Percentiles rank a stretch among this genome's conserved stretches.
phyloP scores from a whole-genome alignment of 2,113 vertebrate species.

The Micromys minutus region DNA sequence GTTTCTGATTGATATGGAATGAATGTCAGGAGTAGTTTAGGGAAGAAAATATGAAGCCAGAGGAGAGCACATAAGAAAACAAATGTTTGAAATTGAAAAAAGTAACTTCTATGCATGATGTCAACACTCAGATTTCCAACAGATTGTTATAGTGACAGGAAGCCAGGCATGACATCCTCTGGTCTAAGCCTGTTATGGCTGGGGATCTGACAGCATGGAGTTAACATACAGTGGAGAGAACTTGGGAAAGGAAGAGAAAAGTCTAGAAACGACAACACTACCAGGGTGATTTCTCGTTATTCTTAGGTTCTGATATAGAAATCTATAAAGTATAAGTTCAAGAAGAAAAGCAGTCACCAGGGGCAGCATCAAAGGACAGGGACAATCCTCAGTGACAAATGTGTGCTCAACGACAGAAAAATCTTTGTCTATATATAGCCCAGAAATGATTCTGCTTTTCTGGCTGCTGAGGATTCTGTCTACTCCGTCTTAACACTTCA shows the following conservation, averaged over 20 bases:
- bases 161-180: neutral
- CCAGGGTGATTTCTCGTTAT: neutral
- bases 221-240: neutral
- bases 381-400: neutral
- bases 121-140: neutral
- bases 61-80: neutral
- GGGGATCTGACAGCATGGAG: neutral
- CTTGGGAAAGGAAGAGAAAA: neutral
- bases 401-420: constrained; percentile 13
- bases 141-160: neutral
- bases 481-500: constrained; percentile 64
- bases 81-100: neutral
- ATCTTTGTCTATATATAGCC: constrained; percentile 47
- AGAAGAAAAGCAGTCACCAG: neutral
- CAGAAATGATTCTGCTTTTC: constrained; percentile 59
- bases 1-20: neutral
- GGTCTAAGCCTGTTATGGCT: neutral
- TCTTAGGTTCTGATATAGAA: neutral
- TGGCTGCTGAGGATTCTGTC: constrained; percentile 63
- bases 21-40: neutral
- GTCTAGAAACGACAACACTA: neutral
- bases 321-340: neutral
- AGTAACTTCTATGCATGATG: neutral
- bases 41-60: neutral
- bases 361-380: neutral